A percentile compares a stretch with the other conserved stretches of the same genome.
Evolutionary conservation across 2,797 vertebrate genomes (phyloP).

Genomic region (Sebastes iracundus): DNA sequence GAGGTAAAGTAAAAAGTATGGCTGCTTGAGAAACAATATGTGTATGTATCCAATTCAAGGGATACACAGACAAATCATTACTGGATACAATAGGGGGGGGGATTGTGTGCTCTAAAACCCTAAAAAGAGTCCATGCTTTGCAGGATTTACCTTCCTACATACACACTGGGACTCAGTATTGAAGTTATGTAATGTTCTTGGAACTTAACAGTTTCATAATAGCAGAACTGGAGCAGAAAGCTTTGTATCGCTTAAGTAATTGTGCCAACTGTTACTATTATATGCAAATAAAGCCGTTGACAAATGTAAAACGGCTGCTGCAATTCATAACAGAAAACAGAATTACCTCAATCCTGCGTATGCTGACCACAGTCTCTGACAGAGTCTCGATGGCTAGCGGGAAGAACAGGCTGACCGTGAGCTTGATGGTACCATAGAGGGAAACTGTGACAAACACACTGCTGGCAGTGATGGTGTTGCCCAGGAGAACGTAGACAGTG

Average conservation of each 20-base stretch:
- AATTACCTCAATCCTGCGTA: constrained; percentile 90
- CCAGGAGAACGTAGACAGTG: constrained; percentile 85
- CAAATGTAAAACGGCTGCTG: too few species aligned
- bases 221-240: neutral
- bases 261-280: neutral
- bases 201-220: too few species aligned
- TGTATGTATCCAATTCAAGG: neutral
- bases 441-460: constrained; percentile 90
- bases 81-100: neutral
- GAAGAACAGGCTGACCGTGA: constrained; percentile 94
- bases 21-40: neutral
- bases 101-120: too few species aligned
- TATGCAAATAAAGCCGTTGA: neutral
- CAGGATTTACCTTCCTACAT: neutral
- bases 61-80: neutral
- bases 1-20: neutral
- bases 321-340: neutral
- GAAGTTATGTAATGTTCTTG: neutral
- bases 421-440: constrained; percentile 83
- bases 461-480: constrained; percentile 88
- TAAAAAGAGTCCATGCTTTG: too few species aligned
- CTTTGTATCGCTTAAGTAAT: neutral
- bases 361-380: constrained; percentile 88
- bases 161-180: neutral
- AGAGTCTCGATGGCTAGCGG: constrained; percentile 89